Base-by-base conservation (phyloP, 2,797 vertebrate species). In the Apogon hyalosoma region DNA sequence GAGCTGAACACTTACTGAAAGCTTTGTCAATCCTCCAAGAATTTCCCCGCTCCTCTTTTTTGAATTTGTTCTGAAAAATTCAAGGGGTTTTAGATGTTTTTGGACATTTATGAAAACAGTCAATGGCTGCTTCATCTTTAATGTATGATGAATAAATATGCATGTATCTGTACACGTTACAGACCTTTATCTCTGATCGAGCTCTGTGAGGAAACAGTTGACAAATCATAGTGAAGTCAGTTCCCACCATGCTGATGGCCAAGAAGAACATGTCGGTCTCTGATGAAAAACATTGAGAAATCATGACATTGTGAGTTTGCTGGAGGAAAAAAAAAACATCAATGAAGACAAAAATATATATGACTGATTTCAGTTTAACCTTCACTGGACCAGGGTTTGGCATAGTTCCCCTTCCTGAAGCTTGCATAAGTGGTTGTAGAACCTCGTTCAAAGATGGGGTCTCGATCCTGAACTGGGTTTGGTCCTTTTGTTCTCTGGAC, bases 221-320 rank as follows among this genome's bases (percentile, higher is more conserved):
- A 48, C 96, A 95, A 47, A 99, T 99, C 95, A 99, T 96, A 49
- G 97, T 97, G 69, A 99, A 99, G 88, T 99, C 98, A 9, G 96
- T 99, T 82, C 98, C 97, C 71, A 99, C 97, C 97, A 99, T 99
- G 87, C 96, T 98, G 54, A 99, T 94, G 12, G 98, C 97, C 90
- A 99, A 87, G 85, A 96, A 99, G 89, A 98, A 99, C 97, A 99
- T 96, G 77, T 99, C 97, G 0, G 97, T 98, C 92, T 99, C 98
- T 99, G 88, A 38, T 56, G 50, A 21, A 81, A 53, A 48, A 60
- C 10, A 73, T 8, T 28, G 61, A 58, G 54, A 13, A 56, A 43
- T 6, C 13, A 57, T 7, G 3, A 15, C 2, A 14, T 46, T 12
- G 31, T 14, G 24, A n/a, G 9, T 46, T 33, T 13, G 0, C 46